Evolutionary conservation across 2,797 vertebrate species (phyloP), one percentile per base, ranked within the genome.

Genomic region (Peromyscus melanophrys): DNA sequence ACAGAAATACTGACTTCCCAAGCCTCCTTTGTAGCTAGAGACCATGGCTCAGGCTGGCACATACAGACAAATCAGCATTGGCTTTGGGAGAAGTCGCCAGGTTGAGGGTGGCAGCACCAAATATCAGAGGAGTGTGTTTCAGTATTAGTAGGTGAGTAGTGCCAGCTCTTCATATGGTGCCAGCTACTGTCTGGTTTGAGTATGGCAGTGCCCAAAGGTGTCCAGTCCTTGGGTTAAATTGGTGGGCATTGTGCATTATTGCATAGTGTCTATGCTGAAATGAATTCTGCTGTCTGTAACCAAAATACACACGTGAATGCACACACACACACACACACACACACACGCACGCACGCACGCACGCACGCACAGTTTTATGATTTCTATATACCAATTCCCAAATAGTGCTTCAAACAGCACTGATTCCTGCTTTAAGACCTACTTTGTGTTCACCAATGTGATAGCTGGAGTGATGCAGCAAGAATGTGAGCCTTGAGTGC

Each of bases 351-450:
- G 12, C 23, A 34, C 31, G 37, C 71, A 21, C 46, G 55, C 16
- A 75, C 23, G 27, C 21, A 43, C 37, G 10, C 27, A 34, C 17
- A 31, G 57, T 94, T 90, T 75, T 92, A 55, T 55, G 46, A 40
- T 65, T 90, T 31, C 43, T 61, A 17, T 57, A 52, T 78, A 69
- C 46, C 87, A 90, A 69, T 88, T 14, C 59, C 43, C 14, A 87
- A 84, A 90, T 69, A 37, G 37, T 89, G 59, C 61, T 92, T 94
- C 59, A 96, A 67, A 40, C 37, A 96, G 59, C 40, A 57, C 14
- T 63, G 31, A 69, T 5, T 80, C 69, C 89, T 95, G 43, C 87
- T 89, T 94, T 71, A 96, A 77, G 81, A 92, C 21, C 29, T 76
- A 43, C 34, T 92, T 90, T 81, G 19, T 77, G 77, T 87, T 93